Conservation (phyloP, 2,888 invertebrate species). For the Tiliacea citrago region DNA sequence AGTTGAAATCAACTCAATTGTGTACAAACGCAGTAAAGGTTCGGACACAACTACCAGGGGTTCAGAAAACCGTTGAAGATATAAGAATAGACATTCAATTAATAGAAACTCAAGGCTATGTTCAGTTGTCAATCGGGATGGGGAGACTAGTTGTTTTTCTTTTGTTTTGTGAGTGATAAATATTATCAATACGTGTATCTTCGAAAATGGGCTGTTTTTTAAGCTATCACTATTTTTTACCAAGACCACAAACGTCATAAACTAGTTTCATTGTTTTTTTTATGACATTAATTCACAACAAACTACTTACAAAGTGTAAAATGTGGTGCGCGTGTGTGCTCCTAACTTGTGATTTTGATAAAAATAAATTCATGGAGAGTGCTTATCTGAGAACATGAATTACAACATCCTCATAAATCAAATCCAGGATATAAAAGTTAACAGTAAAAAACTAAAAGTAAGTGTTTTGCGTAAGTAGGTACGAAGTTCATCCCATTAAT, state of each 20-base stretch:
- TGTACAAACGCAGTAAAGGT: slow-evolving; percentile 56
- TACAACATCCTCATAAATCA: slow-evolving; percentile 33
- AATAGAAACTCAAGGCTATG: slow-evolving; percentile 56
- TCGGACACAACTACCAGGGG: slow-evolving; percentile 52
- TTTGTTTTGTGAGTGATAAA: slow-evolving; percentile 15
- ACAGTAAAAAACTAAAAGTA: slow-evolving; percentile 7
- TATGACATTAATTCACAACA: neutral
- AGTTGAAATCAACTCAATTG: slow-evolving; percentile 45
- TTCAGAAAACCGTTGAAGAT: slow-evolving; percentile 47
- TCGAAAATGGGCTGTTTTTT: neutral
- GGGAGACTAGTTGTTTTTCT: slow-evolving; percentile 28
- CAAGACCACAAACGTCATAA: neutral
- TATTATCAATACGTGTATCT: neutral
- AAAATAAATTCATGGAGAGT: slow-evolving; percentile 24
- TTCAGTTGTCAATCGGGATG: slow-evolving; percentile 41
- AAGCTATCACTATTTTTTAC: neutral
- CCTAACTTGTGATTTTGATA: slow-evolving; percentile 7
- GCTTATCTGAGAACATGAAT: slow-evolving; percentile 31
- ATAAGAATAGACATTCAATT: slow-evolving; percentile 62
- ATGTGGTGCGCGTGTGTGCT: neutral
- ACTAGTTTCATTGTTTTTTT: neutral
- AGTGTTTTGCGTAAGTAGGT: neutral
- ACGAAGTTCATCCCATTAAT: slow-evolving; percentile 12
- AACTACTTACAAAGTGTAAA: neutral
- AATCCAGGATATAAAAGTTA: slow-evolving; percentile 42